Base-by-base conservation (phyloP, 2,113 vertebrate genomes). In the Ancistrus triradiatus region DNA sequence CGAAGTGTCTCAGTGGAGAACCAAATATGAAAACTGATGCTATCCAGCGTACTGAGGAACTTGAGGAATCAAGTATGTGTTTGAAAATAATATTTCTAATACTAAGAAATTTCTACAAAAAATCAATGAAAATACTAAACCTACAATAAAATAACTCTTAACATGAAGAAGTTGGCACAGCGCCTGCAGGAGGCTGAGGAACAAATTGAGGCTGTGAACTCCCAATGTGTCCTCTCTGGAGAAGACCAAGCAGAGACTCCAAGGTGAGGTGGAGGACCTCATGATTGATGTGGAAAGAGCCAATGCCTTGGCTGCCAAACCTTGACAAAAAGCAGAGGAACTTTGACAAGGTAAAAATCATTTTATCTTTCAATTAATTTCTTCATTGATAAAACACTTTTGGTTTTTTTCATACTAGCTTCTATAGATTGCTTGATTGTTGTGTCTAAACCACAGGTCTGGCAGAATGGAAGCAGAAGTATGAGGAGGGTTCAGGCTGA, bases 221-320 rank as follows among this genome's bases (percentile, higher is more conserved):
- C 91, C 59, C 93, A 93, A 66, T 94, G 91, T 50, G 85, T n/a
- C 88, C 44, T 94, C 91, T 43, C 79, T 93, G 53, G 91, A 94
- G 49, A 94, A 94, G 83, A 94, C 92, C 0, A 90, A 89, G 68
- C 87, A 87, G 71, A 51, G 89, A 50, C 80, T 90, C 1, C 88
- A 88, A 70, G 81, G 81, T 56, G 87, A 58, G 70, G 86, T 42
- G 59, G 87, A 0, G 83, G 88, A 3, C 62, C 88, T 33, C 81
- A 86, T 74, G 72, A 46, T 38, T 52, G 72, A 75, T 47, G 70
- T 83, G 1, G 84, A 88, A 24, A 86, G 84, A 72, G 84, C 88
- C 51, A 89, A 89, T 6, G 69, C 80, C 1, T 21, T 84, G 35
- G 88, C 84, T 0, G 78, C 78, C 2, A 83, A n/a, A 83, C n/a